Evolutionary conservation across 1,140 invertebrate genomes (phyloP).

Genomic region (Coelopa frigida): DNA sequence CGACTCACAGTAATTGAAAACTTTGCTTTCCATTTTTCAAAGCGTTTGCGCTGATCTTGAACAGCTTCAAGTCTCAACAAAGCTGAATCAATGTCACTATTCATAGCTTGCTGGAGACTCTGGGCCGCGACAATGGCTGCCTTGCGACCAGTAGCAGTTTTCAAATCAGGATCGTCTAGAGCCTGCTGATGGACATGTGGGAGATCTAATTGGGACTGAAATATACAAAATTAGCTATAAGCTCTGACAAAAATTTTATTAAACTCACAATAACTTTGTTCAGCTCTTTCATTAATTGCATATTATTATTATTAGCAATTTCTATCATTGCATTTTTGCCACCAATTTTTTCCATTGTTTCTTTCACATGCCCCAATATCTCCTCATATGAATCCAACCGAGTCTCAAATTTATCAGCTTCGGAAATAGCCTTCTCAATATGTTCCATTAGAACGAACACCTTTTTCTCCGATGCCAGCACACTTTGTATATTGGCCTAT

Average conservation of each 20-base stretch:
- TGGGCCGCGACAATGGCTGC: slow-evolving; percentile 73
- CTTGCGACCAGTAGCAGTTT: slow-evolving; percentile 62
- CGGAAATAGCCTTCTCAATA: slow-evolving; percentile 69
- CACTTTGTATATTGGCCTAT: slow-evolving; percentile 73
- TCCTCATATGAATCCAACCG: slow-evolving; percentile 71
- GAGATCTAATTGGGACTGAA: slow-evolving; percentile 66
- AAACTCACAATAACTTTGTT: slow-evolving; percentile 70
- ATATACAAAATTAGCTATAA: too few relatives aligned
- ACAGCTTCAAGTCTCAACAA: slow-evolving; percentile 69
- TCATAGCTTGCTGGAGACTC: slow-evolving; percentile 70
- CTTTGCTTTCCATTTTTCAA: slow-evolving; percentile 76
- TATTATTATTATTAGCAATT: slow-evolving; percentile 78
- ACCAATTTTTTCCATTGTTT: slow-evolving; percentile 83
- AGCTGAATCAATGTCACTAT: slow-evolving; percentile 58
- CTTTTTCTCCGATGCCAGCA: slow-evolving; percentile 66
- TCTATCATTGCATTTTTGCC: slow-evolving; percentile 87
- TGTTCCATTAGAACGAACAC: slow-evolving; percentile 79
- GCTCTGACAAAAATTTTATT: slow-evolving; percentile 6
- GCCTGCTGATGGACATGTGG: slow-evolving; percentile 60
- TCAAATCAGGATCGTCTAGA: slow-evolving; percentile 69
- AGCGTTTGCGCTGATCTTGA: slow-evolving; percentile 78
- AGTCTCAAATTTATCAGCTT: slow-evolving; percentile 68
- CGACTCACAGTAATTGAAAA: slow-evolving; percentile 76
- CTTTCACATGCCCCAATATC: slow-evolving; percentile 69
- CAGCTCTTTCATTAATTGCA: slow-evolving; percentile 68